Evolutionary conservation across 2,888 invertebrate genomes (phyloP), one percentile per base, ranked within the genome.

Genomic region (Hypselothyrea guttata): DNA sequence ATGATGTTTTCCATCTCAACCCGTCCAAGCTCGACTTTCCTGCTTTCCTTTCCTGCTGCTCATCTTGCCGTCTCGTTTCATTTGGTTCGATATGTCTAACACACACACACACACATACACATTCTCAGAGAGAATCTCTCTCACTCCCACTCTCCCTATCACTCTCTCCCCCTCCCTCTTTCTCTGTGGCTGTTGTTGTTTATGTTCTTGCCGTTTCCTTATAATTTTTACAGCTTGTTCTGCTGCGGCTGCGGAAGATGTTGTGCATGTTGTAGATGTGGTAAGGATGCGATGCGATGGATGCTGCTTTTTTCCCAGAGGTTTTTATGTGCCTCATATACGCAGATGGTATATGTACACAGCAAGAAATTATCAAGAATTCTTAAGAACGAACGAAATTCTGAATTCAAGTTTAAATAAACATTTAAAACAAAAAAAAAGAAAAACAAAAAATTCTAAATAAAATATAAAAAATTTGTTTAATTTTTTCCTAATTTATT

Each of bases 211-310:
- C 71, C 52, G 65, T 78, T 78, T 76, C 52, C 81, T 71, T 83
- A 71, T 79, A 76, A 79, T 79, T 79, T 79, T 74, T 79, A 79
- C 81, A 71, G 76, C 84, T 83, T 79, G 76, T 78, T 83, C 65
- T 62, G 68, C 55, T 67, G 62, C 57, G 53, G 51, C 62, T 54
- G 44, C 45, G 48, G 49, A 51, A 27, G 47, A 47, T 57, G 59
- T 48, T 59, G 53, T 30, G 34, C 53, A 28, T 34, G 52, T 48
- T 58, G 41, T 31, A 27, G 35, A 5, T 48, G 56, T 48, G 34
- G 35, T 54, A 22, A 22, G 22, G 56, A 35, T 42, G 51, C 51
- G 42, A 27, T 37, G 27, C n/a, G 13, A 33, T 9, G 28, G 37
- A 9, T 37, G 62, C 41, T 63, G 59, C 44, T 35, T 49, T 38